These are phyloP conservation scores for Ctenoplectra terminalis DNA, from an alignment of 1,140 invertebrate genomes.

Conservation along the genomic window DNA sequence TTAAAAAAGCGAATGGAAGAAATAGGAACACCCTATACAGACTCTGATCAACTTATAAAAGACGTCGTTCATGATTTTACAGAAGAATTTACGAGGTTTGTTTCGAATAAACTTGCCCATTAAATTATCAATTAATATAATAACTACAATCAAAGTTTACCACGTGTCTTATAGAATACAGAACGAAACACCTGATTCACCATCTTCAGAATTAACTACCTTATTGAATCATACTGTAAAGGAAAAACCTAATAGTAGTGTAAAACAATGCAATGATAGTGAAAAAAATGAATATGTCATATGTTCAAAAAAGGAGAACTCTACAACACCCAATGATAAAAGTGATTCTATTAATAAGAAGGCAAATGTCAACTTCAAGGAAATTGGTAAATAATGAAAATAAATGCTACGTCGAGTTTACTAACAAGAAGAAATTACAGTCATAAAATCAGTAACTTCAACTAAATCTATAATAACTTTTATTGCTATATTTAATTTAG, in stretches of 20 bases:
- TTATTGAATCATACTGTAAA: slow-evolving; percentile 16
- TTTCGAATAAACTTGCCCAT: slow-evolving; percentile 4
- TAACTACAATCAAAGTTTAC: slow-evolving; percentile 9
- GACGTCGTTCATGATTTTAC: slow-evolving; percentile 86
- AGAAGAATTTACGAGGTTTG: slow-evolving; percentile 83
- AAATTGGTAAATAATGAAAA: slow-evolving; percentile 21
- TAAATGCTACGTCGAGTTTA: background rate
- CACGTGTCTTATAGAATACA: slow-evolving; percentile 49
- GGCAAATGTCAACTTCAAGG: slow-evolving; percentile 17
- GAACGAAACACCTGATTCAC: slow-evolving; percentile 54
- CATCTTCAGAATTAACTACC: slow-evolving; percentile 30
- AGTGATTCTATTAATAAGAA: slow-evolving; percentile 7
- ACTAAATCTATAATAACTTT: background rate
- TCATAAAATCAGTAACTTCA: background rate
- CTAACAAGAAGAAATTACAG: background rate
- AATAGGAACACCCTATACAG: slow-evolving; percentile 85
- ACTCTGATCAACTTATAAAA: slow-evolving; percentile 87
- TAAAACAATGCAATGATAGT: background rate
- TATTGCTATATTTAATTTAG: slow-evolving; percentile 19
- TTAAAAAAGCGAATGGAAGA: slow-evolving; percentile 84
- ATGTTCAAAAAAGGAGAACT: background rate
- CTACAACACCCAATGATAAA: slow-evolving; percentile 1
- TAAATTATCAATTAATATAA: background rate
- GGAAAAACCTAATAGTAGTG: background rate
- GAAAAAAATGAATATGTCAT: slow-evolving; percentile 4